Evolutionary conservation across 2,797 vertebrate species (phyloP).

Genomic region (Hydrocynus forskahlii): DNA sequence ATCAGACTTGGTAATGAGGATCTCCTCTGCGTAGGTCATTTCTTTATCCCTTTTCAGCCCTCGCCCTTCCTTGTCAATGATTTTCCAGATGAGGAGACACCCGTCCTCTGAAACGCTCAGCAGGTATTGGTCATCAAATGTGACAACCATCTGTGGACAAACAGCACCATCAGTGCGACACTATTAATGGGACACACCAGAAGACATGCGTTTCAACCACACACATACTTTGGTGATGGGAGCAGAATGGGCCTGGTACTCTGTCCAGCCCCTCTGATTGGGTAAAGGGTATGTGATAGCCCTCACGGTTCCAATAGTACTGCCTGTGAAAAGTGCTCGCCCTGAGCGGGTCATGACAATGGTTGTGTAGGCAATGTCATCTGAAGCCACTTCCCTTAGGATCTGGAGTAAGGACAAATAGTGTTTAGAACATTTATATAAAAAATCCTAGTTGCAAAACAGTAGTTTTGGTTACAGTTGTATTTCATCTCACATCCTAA

Average conservation of each 20-base stretch:
- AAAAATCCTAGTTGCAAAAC: too few relatives aligned
- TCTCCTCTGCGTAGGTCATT: slow-evolving; percentile 86
- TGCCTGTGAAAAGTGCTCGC: slow-evolving; percentile 86
- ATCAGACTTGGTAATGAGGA: slow-evolving; percentile 90
- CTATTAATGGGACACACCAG: not conserved
- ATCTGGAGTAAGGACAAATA: slow-evolving; percentile 72
- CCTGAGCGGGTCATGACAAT: slow-evolving; percentile 85
- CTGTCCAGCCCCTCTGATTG: slow-evolving; percentile 82
- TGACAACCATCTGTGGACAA: slow-evolving; percentile 83
- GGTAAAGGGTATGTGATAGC: slow-evolving; percentile 88
- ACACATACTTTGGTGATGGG: slow-evolving; percentile 86
- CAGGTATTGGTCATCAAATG: slow-evolving; percentile 87
- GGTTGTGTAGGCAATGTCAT: slow-evolving; percentile 80
- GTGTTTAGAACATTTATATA: too few relatives aligned
- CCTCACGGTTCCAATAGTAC: slow-evolving; percentile 83
- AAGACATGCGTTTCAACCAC: not conserved
- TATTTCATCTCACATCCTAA: too few relatives aligned
- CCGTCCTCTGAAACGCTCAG: slow-evolving; percentile 87
- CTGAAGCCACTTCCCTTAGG: slow-evolving; percentile 80
- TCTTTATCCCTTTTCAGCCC: slow-evolving; percentile 81
- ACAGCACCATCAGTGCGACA: not conserved
- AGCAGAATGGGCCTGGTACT: slow-evolving; percentile 87
- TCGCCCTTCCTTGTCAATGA: slow-evolving; percentile 84
- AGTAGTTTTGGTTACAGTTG: too few relatives aligned
- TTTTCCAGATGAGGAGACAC: slow-evolving; percentile 88